phyloP scores from a whole-genome alignment of 2,113 vertebrate genomes.

The Hypocryptadius cinnamomeus region DNA sequence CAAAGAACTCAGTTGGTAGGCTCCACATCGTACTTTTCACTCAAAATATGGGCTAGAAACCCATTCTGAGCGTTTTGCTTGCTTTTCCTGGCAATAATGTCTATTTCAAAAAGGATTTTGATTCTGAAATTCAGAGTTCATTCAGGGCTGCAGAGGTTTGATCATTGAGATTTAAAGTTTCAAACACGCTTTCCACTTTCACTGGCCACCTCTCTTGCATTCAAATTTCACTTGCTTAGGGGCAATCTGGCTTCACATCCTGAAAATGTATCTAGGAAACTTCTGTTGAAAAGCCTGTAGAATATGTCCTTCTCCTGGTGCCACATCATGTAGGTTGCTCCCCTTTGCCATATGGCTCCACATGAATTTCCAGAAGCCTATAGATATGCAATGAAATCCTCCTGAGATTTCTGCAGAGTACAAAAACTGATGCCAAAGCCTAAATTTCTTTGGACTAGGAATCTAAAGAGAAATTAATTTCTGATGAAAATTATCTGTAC shows the following conservation, averaged over 20 bases:
- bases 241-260: neutral
- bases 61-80: neutral
- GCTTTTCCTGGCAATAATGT: neutral
- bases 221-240: neutral
- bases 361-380: neutral
- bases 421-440: neutral
- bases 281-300: neutral
- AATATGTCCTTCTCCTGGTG: neutral
- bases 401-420: neutral
- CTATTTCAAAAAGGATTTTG: neutral
- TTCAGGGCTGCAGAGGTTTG: neutral
- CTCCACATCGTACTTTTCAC: neutral
- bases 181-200: neutral
- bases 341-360: neutral
- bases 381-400: neutral
- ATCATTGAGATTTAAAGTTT: neutral
- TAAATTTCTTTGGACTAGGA: neutral
- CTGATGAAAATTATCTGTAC: neutral
- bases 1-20: neutral
- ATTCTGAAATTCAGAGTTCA: neutral
- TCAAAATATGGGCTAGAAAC: neutral
- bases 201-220: neutral
- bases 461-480: neutral
- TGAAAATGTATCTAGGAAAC: neutral
- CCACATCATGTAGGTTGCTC: neutral